Evolutionary conservation across 2,797 vertebrate species (phyloP).

Genomic region (Muraenolepis orangiensis): DNA sequence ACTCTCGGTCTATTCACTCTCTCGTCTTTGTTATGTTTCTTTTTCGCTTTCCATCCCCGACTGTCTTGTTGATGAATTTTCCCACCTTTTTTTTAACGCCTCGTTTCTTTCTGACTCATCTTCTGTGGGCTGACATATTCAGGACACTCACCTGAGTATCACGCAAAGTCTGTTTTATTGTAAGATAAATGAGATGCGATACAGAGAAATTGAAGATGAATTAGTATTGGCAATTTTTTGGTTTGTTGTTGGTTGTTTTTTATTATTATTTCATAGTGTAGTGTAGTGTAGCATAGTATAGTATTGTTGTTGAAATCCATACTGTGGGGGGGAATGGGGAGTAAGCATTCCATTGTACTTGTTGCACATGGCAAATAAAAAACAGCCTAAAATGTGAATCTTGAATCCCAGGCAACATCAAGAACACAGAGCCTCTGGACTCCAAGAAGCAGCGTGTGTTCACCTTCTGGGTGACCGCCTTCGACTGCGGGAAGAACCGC

Average conservation of each 20-base stretch:
- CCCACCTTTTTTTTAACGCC: slow-evolving; percentile 9
- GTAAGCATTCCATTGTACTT: too few relatives aligned
- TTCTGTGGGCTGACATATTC: slow-evolving; percentile 44
- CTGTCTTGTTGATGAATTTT: slow-evolving; percentile 3
- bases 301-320: too few relatives aligned
- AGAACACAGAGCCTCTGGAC: slow-evolving; percentile 95
- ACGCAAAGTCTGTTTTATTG: not conserved
- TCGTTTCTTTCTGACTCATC: slow-evolving; percentile 38
- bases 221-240: not conserved
- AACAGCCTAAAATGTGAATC: too few relatives aligned
- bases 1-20: slow-evolving; percentile 31
- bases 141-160: slow-evolving; percentile 34
- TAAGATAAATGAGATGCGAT: not conserved
- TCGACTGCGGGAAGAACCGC: slow-evolving; percentile 97
- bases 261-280: too few relatives aligned
- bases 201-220: not conserved
- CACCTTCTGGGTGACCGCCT: slow-evolving; percentile 96
- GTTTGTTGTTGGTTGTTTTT: not conserved
- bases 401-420: slow-evolving; percentile 93
- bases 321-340: too few relatives aligned
- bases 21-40: slow-evolving; percentile 21
- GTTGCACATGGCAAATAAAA: too few relatives aligned
- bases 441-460: slow-evolving; percentile 86
- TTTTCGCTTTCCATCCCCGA: not conserved
- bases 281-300: too few relatives aligned